Base-by-base conservation (phyloP, 2,113 vertebrate genomes). In the Elachura formosa region DNA sequence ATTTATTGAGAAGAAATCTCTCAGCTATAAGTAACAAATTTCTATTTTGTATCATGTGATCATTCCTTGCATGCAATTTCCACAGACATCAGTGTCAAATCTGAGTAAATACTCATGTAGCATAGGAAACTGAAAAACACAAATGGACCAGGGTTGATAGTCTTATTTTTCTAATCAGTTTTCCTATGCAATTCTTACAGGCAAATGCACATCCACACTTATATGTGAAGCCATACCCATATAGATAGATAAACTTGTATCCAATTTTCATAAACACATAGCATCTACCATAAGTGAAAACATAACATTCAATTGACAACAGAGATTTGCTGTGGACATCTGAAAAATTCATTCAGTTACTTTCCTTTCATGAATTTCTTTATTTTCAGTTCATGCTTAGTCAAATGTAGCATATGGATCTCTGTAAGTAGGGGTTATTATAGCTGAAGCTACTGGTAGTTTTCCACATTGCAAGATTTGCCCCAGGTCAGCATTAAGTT, bases 141-240 rank as follows among this genome's bases (percentile, higher is more conserved):
- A 92, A 92, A 55, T 79, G 75, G 55, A 28, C 52, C 18, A 40
- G 19, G 28, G 19, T 49, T 67, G 55, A 77, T 48, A 87, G 38
- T 62, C 67, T 94, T 75, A 73, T 62, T 89, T 87, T 91, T 90
- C 75, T 90, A 81, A 94, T 92, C 71, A 93, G 22, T 93, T 94
- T 93, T 94, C 34, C 40, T 73, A 21, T 72, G 46, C 28, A 81
- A 9, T 86, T 94, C 69, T 77, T 85, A 61, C 38, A 85, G 74
- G 11, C 23, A 93, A 90, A 75, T 64, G 21, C 45, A 68, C 40
- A 48, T 29, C 34, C 31, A 28, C 41, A 33, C 8, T 63, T 56
- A 16, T 6, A 52, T 56, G 14, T 83, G 61, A 72, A 82, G 43
- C 43, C 29, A 45, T 56, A 43, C 25, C 21, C 38, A 41, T 24